These are phyloP conservation scores for Porites cylindrica DNA, from an alignment of 92 coral and sea anemone species.

Conservation along the genomic window DNA sequence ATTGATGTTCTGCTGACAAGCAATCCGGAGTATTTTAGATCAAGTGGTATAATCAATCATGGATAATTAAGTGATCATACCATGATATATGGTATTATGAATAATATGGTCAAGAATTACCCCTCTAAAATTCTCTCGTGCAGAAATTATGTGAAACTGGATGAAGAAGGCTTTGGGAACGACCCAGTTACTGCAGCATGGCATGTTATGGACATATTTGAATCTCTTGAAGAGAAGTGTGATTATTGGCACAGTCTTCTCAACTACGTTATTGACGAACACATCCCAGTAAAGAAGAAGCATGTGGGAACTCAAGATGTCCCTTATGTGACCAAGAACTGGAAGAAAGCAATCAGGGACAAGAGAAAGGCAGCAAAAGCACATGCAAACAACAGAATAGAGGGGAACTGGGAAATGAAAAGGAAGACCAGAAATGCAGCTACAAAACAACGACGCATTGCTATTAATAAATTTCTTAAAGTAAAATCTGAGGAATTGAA, in stretches of 20 bases:
- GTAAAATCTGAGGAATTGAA: constrained; percentile 23
- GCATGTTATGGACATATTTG: constrained; percentile 49
- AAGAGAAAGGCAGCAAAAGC: constrained; percentile 41
- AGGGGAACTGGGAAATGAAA: constrained; percentile 35
- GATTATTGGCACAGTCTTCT: constrained; percentile 30
- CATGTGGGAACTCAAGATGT: constrained; percentile 31
- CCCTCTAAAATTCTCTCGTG: constrained; percentile 7
- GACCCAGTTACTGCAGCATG: constrained; percentile 6
- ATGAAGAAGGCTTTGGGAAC: constrained; percentile 1
- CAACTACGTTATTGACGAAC: constrained; percentile 27
- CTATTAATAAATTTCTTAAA: constrained; percentile 7
- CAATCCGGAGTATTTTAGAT: constrained; percentile 16
- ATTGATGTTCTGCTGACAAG: not conserved
- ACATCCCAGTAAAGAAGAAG: constrained; percentile 41
- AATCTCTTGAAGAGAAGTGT: constrained; percentile 37
- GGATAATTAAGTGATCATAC: not conserved
- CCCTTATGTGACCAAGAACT: constrained; percentile 41
- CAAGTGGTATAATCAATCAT: constrained; percentile 5
- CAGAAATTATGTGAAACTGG: not conserved
- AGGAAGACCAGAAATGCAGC: constrained; percentile 45
- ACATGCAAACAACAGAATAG: constrained; percentile 20
- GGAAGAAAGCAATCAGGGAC: constrained; percentile 42
- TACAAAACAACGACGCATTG: constrained; percentile 25
- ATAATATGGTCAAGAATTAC: constrained; percentile 1
- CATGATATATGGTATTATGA: not conserved